Evolutionary conservation across 2,888 invertebrate species (phyloP), one percentile per base, ranked within the genome.

Genomic region (Tetragonula carbonaria): DNA sequence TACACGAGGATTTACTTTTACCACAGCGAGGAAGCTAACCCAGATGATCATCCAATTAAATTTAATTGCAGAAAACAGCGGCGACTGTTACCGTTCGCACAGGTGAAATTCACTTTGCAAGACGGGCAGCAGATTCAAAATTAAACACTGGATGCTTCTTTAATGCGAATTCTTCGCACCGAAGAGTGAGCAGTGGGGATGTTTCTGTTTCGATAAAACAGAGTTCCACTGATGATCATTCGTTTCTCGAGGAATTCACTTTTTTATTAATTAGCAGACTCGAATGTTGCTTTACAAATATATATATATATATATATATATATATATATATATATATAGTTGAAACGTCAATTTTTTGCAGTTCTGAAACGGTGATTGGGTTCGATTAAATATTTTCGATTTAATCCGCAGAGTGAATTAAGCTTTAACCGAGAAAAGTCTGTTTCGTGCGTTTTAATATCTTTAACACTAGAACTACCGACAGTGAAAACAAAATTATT

Each of bases 1-100:
- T 66, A 57, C 66, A 28, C 45, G 8, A 23, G 66, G 66, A 75
- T 67, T 67, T 67, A n/a, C 74, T 75, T 21, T 67, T 57, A 50
- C 66, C 14, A 23, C 55, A 45, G 45, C 45, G 38, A 67, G 38
- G 38, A 33, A 74, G 33, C 62, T 51, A n/a, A 28, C 73, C 73
- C 8, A n/a, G 63, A 51, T 50, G 62, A 50, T 28, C 62, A 28
- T 73, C 73, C 63, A 63, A 63, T 63, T 63, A 63, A 50, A 63
- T 74, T 50, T 63, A 28, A 63, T 51, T 16, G 63, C 63, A n/a
- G 57, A n/a, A 45, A 59, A 59, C 57, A 57, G n/a, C 28, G 1
- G 62, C 53, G 28, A 18, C 53, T 21, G 53, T 33, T 70, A 53
- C 28, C 38, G 8, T 45, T 53, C 18, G 11, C 53, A 2, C 28